Conservation (phyloP, 2,888 invertebrate genomes). For the Endotricha flammealis region DNA sequence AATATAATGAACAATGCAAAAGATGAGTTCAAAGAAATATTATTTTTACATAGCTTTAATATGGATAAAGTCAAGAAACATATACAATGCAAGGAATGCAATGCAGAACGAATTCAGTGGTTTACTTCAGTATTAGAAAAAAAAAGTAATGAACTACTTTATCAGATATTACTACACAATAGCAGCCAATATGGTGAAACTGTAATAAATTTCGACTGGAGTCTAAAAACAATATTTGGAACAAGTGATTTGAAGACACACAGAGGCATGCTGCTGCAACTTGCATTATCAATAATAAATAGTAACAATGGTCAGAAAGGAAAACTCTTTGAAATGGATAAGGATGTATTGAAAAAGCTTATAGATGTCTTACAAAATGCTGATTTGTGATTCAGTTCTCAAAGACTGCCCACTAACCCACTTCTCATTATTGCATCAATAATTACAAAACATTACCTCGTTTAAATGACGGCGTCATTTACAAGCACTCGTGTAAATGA, state of each 20-base stretch:
- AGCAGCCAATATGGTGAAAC: slow-evolving; percentile 15
- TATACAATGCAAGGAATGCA: slow-evolving; percentile 8
- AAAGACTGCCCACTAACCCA: no score
- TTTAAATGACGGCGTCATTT: no score
- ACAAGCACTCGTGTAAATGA: no score
- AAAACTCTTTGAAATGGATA: slow-evolving; percentile 17
- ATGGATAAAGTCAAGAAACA: slow-evolving; percentile 9
- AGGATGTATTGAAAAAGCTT: slow-evolving; percentile 13
- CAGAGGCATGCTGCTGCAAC: slow-evolving; percentile 15
- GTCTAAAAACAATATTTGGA: slow-evolving; percentile 16
- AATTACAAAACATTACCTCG: no score
- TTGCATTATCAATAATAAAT: slow-evolving; percentile 11
- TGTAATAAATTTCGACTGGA: slow-evolving; percentile 14
- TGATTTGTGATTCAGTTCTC: no score
- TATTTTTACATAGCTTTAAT: slow-evolving; percentile 11
- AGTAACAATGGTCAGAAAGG: slow-evolving; percentile 7
- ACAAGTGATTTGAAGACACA: slow-evolving; percentile 17
- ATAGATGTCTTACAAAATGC: slow-evolving; percentile 9
- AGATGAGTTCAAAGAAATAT: slow-evolving; percentile 13
- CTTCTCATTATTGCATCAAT: no score
- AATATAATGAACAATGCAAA: slow-evolving; percentile 9
- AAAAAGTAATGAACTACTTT: slow-evolving; percentile 8
- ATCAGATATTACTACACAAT: slow-evolving; percentile 10
- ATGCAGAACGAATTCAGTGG: slow-evolving; percentile 9
- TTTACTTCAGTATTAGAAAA: slow-evolving; percentile 12